phyloP scores from a whole-genome alignment of 2,113 vertebrate species.

The Dryoscopus gambensis region DNA sequence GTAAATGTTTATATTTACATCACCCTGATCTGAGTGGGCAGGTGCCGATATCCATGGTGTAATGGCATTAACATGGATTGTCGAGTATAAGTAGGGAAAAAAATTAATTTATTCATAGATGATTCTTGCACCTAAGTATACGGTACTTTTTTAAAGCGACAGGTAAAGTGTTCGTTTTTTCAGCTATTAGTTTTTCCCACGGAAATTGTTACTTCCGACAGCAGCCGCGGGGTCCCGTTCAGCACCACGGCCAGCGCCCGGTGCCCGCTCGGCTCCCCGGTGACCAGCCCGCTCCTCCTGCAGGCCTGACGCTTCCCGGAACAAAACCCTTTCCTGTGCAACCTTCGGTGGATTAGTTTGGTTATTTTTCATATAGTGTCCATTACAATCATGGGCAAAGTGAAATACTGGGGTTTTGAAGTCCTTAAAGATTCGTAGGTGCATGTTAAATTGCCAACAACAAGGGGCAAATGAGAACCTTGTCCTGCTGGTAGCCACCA shows the following conservation, averaged over 20 bases:
- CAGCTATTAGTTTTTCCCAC: rapidly evolving
- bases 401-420: neutral
- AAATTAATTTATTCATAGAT: neutral
- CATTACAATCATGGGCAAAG: neutral
- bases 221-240: rapidly evolving
- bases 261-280: neutral
- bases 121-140: neutral
- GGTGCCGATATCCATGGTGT: neutral
- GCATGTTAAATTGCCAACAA: neutral
- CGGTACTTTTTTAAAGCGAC: neutral
- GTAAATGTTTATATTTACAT: constrained; percentile 16
- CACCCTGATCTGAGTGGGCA: neutral
- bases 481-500: neutral
- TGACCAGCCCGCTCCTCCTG: rapidly evolving
- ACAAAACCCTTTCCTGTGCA: neutral
- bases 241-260: neutral
- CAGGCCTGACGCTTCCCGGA: too few species aligned
- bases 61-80: neutral
- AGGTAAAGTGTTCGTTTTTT: neutral
- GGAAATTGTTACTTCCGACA: rapidly evolving
- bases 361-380: neutral
- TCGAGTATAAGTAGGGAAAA: neutral
- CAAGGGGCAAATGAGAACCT: neutral
- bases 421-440: neutral
- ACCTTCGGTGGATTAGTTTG: neutral